Percentiles rank a stretch among this genome's conserved stretches.
phyloP scores from a whole-genome alignment of 2,113 vertebrate genomes.

The Hippolais icterina region DNA sequence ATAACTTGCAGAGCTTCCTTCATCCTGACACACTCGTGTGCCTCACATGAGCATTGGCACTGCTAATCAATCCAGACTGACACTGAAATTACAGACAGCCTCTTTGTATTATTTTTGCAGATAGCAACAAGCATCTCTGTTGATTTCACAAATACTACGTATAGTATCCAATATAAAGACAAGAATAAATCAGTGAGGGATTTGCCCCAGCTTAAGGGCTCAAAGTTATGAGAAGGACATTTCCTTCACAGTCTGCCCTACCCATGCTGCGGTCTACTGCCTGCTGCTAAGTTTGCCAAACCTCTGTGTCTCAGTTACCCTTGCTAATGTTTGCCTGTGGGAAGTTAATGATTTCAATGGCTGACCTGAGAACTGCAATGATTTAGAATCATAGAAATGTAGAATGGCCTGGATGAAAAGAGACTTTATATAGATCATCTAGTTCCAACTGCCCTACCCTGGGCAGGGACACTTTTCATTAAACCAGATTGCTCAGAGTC shows the following conservation, averaged over 20 bases:
- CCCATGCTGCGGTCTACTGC: neutral
- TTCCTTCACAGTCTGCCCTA: neutral
- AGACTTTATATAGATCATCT: neutral
- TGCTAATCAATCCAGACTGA: neutral
- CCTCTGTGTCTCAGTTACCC: neutral
- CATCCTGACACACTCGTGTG: neutral
- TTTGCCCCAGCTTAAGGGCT: neutral
- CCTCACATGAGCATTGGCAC: neutral
- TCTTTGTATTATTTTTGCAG: neutral
- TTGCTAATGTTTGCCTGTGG: neutral
- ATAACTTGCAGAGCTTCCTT: neutral
- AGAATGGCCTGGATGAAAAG: neutral
- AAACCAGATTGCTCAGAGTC: neutral
- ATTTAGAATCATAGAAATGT: neutral
- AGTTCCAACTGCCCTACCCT: neutral
- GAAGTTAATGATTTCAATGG: neutral
- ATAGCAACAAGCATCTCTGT: neutral
- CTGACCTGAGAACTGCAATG: neutral
- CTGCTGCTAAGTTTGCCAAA: neutral
- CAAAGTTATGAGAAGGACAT: neutral
- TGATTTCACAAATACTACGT: neutral
- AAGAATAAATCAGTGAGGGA: neutral
- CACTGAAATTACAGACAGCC: neutral
- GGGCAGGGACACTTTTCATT: neutral
- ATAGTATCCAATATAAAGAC: neutral